phyloP scores from a whole-genome alignment of 2,888 invertebrate genomes.

The Stenurella melanura region DNA sequence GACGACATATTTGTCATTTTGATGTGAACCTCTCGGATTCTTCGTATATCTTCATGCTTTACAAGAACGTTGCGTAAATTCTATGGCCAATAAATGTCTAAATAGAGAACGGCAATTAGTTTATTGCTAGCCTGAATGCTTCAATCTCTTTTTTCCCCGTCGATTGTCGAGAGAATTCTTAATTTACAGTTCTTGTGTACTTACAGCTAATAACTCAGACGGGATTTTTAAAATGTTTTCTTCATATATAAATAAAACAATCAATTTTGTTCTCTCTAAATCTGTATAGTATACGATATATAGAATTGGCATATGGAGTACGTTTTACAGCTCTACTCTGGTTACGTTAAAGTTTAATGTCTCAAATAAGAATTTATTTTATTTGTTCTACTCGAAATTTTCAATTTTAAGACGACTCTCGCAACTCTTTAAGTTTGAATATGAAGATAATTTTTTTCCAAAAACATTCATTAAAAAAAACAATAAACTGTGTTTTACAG shows the following conservation, averaged over 20 bases:
- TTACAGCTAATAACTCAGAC: neutral
- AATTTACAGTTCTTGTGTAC: slow-evolving; percentile 34
- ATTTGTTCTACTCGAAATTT: no score
- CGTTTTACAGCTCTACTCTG: no score
- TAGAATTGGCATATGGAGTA: no score
- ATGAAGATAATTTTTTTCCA: no score
- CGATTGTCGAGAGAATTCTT: slow-evolving; percentile 26
- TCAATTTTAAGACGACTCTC: no score
- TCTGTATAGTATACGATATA: no score
- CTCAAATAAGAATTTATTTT: no score
- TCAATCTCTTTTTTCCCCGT: slow-evolving; percentile 30
- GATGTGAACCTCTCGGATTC: slow-evolving; percentile 41
- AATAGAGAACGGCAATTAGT: slow-evolving; percentile 37
- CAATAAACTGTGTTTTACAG: no score
- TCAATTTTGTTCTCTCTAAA: no score
- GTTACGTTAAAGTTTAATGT: no score
- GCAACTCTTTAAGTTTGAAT: no score
- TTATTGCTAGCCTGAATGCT: slow-evolving; percentile 37
- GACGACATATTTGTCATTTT: slow-evolving; percentile 41
- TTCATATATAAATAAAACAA: neutral
- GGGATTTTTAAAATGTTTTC: slow-evolving; percentile 9
- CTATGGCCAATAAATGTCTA: slow-evolving; percentile 39
- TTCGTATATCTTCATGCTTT: slow-evolving; percentile 38
- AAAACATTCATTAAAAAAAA: no score
- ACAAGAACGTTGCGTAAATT: slow-evolving; percentile 39